Evolutionary conservation across 2,797 vertebrate genomes (phyloP).

Genomic region (Hypotaenidia okinawae): DNA sequence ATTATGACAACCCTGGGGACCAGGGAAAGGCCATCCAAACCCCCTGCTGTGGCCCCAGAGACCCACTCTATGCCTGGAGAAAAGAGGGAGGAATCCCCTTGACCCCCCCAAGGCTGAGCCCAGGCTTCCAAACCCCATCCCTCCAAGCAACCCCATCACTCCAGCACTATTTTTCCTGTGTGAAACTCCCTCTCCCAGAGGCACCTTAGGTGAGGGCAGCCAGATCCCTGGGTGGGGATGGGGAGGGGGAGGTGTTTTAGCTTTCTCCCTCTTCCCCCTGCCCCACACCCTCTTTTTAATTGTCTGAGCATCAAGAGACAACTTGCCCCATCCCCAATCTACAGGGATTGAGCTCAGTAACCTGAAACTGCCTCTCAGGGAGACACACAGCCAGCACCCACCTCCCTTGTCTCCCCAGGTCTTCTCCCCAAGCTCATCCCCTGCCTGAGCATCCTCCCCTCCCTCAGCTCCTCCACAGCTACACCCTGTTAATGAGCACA

Average conservation of each 20-base stretch:
- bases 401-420: background rate
- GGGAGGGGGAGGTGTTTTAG: conserved; percentile 17
- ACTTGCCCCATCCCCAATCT: conserved; percentile 42
- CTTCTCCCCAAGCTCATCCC: background rate
- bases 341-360: conserved; percentile 26
- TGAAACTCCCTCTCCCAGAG: background rate
- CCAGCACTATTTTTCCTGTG: background rate
- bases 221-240: background rate
- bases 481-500: conserved; percentile 21
- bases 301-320: conserved; percentile 51
- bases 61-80: background rate
- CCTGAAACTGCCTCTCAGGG: conserved; percentile 60
- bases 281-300: conserved; percentile 51
- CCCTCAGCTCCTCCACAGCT: background rate
- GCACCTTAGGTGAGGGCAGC: conserved; percentile 7
- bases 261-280: conserved; percentile 18
- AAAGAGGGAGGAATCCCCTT: background rate
- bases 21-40: background rate
- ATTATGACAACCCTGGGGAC: background rate
- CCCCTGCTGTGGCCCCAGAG: background rate
- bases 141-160: background rate
- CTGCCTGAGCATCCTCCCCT: background rate
- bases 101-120: background rate
- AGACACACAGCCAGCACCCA: conserved; percentile 16
- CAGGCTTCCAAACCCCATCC: background rate